Base-by-base conservation (phyloP, 2,888 invertebrate genomes). In the Drosophila hamatofila region DNA sequence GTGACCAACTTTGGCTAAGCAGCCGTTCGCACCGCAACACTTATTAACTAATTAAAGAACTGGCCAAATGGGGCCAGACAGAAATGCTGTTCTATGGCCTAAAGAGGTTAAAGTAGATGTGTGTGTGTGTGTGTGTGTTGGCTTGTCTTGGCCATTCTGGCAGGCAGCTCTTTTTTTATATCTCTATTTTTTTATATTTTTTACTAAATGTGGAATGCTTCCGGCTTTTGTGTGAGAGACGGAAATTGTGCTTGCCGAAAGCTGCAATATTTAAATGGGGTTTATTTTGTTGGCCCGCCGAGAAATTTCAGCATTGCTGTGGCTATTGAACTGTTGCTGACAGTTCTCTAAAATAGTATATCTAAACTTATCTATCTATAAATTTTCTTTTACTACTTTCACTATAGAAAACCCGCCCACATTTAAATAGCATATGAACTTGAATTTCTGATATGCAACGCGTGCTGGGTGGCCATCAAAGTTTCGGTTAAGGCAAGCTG, bases 21-120 rank as follows among this genome's bases (percentile, higher is more conserved):
- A 42, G 56, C 48, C 37, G 63, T 61, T 73, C 67, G 62, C 78
- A 67, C 37, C 30, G 48, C 69, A 58, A 37, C n/a, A 65, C 57
- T 79, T 73, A 80, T 69, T 74, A 74, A 77, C 78, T 80, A 81
- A 83, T 83, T 83, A 83, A 80, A 67, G 56, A 74, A 44, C 65
- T 41, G 11, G 21, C 62, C 72, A 65, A 83, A 83, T 83, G 74
- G 37, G 83, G 86, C 70, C 74, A 76, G 18, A 56, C 56, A 25
- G 55, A 63, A 63, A 56, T 64, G 72, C 41, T 44, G 48, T 58
- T 51, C 52, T 39, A 56, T 27, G 52, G 52, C 46, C 51, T 33
- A 62, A 72, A 76, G 51, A 66, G 72, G 80, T 55, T 66, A 79
- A 59, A 46, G 64, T 39, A 33, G 3, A 2, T 23, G 37, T 23